Evolutionary conservation across 2,888 invertebrate genomes (phyloP).

Genomic region (Pteria penguin): DNA sequence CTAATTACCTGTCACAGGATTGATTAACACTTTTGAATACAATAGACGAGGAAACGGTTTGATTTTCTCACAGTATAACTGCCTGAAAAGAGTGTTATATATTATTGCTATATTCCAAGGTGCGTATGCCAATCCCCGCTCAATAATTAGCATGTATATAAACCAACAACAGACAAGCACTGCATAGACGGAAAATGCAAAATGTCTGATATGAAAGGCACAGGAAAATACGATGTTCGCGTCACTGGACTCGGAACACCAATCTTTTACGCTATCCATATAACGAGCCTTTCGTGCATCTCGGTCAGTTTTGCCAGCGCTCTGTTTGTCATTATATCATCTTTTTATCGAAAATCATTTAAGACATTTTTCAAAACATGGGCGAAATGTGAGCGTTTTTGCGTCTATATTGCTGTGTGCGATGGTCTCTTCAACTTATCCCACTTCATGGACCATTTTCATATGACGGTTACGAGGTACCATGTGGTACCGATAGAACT

Average conservation of each 20-base stretch:
- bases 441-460: conserved; percentile 30
- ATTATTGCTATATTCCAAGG: too few species aligned
- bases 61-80: too few species aligned
- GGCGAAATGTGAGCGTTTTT: conserved; percentile 29
- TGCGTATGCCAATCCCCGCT: too few species aligned
- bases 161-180: too few species aligned
- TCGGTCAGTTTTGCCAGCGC: conserved; percentile 22
- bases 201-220: background rate
- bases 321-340: conserved; percentile 9
- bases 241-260: conserved; percentile 19
- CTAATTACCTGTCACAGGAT: too few species aligned
- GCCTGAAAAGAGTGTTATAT: too few species aligned
- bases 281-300: conserved; percentile 29
- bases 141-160: too few species aligned
- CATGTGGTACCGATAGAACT: conserved; percentile 32
- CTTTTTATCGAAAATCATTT: conserved; percentile 4
- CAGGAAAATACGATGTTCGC: conserved; percentile 12
- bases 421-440: conserved; percentile 27
- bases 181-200: too few species aligned
- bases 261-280: conserved; percentile 27
- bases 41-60: too few species aligned
- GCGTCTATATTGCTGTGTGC: conserved; percentile 33
- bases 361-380: conserved; percentile 15
- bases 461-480: conserved; percentile 18
- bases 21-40: too few species aligned